A percentile compares a stretch with the other conserved stretches of the same genome.
Evolutionary conservation across 1,140 invertebrate species (phyloP).

Genomic region (Delia radicum): DNA sequence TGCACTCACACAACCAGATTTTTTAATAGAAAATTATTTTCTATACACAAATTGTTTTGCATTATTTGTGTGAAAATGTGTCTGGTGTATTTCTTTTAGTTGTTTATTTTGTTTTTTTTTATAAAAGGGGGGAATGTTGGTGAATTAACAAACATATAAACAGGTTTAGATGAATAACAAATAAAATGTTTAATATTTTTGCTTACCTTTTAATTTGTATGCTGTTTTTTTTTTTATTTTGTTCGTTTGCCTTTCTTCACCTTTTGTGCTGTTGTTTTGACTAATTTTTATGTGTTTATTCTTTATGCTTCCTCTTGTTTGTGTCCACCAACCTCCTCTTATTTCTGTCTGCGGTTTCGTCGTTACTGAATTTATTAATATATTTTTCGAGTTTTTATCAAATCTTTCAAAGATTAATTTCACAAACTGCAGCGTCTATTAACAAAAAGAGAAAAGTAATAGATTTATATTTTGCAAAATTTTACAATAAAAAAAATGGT

Average conservation of each 20-base stretch:
- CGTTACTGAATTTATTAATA: no score
- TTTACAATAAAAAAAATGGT: no score
- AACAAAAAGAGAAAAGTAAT: no score
- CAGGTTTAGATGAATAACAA: background rate
- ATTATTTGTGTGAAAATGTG: background rate
- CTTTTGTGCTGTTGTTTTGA: slow-evolving; percentile 12
- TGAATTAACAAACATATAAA: background rate
- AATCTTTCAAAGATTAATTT: no score
- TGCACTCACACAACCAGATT: background rate
- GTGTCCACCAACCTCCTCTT: background rate
- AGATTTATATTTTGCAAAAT: no score
- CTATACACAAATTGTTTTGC: no score
- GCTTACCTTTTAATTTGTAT: background rate
- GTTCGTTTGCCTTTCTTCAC: background rate
- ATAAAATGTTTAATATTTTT: background rate
- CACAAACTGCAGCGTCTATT: no score
- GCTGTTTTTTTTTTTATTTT: background rate
- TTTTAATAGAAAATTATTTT: background rate
- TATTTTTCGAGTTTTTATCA: no score
- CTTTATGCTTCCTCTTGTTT: background rate
- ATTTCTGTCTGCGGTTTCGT: slow-evolving; percentile 5
- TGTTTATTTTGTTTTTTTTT: no score
- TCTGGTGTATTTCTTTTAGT: background rate
- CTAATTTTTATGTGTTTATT: background rate
- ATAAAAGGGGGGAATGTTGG: no score